Percentiles rank a stretch among this genome's conserved stretches.
Evolutionary conservation across 2,797 vertebrate genomes (phyloP).

Genomic region (Bovichtus diacanthus): DNA sequence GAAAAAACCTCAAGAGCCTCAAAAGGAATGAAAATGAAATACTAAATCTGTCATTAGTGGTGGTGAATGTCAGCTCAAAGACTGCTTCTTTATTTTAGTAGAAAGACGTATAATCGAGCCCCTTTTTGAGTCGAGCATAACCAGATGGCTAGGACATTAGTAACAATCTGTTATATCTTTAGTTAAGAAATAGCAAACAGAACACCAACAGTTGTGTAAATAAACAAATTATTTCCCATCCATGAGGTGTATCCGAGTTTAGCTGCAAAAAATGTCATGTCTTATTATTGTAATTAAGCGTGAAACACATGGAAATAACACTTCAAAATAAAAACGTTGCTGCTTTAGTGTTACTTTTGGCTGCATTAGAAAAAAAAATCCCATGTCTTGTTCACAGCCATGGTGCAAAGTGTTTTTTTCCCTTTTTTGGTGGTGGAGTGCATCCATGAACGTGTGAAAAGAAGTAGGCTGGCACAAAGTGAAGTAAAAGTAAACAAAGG

Average conservation of each 20-base stretch:
- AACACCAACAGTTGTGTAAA: neutral
- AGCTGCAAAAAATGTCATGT: neutral
- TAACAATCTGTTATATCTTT: constrained; percentile 4
- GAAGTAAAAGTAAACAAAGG: neutral
- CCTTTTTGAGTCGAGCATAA: constrained; percentile 12
- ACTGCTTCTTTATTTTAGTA: neutral
- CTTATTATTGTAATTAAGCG: neutral
- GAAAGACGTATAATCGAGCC: neutral
- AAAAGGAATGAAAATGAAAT: neutral
- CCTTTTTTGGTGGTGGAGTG: constrained; percentile 12
- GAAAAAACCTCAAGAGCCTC: constrained; percentile 15
- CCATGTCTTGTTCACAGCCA: constrained; percentile 13
- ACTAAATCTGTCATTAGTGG: neutral
- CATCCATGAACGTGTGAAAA: constrained; percentile 29
- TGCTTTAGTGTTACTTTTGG: constrained; percentile 16
- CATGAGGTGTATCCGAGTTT: neutral
- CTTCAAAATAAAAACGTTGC: constrained; percentile 8
- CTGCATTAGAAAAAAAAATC: neutral
- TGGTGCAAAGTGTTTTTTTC: neutral
- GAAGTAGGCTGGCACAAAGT: constrained; percentile 7
- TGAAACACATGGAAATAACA: constrained; percentile 27
- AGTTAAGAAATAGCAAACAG: neutral
- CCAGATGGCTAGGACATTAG: neutral
- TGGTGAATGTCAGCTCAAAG: constrained; percentile 14
- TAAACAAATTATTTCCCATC: neutral